A percentile compares a stretch with the other conserved stretches of the same genome.
These are phyloP conservation scores for Ophion slaviceki DNA, from an alignment of 2,888 invertebrate genomes.

Conservation along the genomic window DNA sequence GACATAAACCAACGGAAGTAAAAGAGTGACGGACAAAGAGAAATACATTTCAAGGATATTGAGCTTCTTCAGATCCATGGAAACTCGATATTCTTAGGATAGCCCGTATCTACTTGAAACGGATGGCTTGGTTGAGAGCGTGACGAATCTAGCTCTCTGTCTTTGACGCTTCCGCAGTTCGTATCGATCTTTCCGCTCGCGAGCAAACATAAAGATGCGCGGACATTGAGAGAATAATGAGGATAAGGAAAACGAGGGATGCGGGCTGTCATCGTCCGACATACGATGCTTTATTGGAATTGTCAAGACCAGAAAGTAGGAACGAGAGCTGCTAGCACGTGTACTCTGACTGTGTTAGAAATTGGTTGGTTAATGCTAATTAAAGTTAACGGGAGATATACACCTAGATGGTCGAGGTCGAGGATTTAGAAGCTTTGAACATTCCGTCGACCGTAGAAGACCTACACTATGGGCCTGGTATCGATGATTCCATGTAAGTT, in stretches of 20 bases:
- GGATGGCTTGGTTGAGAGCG: conserved; percentile 8
- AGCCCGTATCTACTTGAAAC: not conserved
- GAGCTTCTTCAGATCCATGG: conserved; percentile 12
- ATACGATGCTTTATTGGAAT: conserved; percentile 24
- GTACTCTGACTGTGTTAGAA: too few species aligned
- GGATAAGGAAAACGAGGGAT: conserved; percentile 9
- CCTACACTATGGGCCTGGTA: too few species aligned
- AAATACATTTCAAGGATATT: conserved; percentile 1
- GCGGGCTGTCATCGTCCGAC: conserved; percentile 30
- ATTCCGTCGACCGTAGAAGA: too few species aligned
- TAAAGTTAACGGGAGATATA: too few species aligned
- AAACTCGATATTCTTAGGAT: conserved; percentile 3
- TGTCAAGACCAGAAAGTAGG: not conserved
- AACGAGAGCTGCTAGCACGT: too few species aligned
- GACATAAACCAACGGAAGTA: not conserved
- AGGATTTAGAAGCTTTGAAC: too few species aligned
- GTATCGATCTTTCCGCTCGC: conserved; percentile 25
- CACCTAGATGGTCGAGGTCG: too few species aligned
- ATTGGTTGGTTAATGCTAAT: too few species aligned
- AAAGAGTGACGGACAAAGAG: not conserved
- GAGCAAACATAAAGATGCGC: conserved; percentile 30
- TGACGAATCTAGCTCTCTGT: conserved; percentile 11
- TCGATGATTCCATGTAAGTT: too few species aligned
- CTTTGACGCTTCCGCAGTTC: conserved; percentile 31
- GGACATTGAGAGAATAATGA: conserved; percentile 32